Evolutionary conservation across 1,140 invertebrate species (phyloP), one percentile per base, ranked within the genome.

Genomic region (Macrobrachium rosenbergii): DNA sequence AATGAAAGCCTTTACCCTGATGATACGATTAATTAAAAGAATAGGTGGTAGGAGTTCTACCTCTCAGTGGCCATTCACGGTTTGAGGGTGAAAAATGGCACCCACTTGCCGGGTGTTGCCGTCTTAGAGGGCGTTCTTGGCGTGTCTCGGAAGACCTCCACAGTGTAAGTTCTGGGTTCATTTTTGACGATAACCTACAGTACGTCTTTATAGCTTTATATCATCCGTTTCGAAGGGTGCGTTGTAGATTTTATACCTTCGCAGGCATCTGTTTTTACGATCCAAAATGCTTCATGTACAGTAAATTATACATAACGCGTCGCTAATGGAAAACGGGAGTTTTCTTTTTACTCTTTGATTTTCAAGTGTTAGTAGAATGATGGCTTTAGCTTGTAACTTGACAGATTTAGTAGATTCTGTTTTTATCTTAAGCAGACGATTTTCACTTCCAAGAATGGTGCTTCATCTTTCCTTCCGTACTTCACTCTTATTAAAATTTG

Each of bases 11-110:
- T 82, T 87, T 87, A 87, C 84, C 67, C 75, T 87, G 84, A 87
- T 87, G 84, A 87, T 87, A 87, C 84, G 84, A 87, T 87, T 87
- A 87, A 87, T 87, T 87, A 87, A 87, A 87, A 87, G 84, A 87
- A 87, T 87, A 87, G 84, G 84, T 87, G 84, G 84, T 62, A 81
- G 84, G 83, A 76, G 84, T 59, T 73, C 52, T 82, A 82, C 84
- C 84, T 87, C 76, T 87, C 84, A 81, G 58, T 82, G 84, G 78
- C 84, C 84, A 87, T 87, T 87, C 84, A 87, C 58, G 75, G 84
- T 73, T 82, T 75, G 78, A 87, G 69, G 78, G 78, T 87, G 84
- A 87, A 82, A 87, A 87, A 87, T 87, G 78, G 52, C 23, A 28
- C 69, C 69, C 84, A 87, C 84, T 87, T 87, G 84, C 72, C 52